These are phyloP conservation scores for Drosophila tanythrix DNA, from an alignment of 2,888 invertebrate species.

Conservation along the genomic window DNA sequence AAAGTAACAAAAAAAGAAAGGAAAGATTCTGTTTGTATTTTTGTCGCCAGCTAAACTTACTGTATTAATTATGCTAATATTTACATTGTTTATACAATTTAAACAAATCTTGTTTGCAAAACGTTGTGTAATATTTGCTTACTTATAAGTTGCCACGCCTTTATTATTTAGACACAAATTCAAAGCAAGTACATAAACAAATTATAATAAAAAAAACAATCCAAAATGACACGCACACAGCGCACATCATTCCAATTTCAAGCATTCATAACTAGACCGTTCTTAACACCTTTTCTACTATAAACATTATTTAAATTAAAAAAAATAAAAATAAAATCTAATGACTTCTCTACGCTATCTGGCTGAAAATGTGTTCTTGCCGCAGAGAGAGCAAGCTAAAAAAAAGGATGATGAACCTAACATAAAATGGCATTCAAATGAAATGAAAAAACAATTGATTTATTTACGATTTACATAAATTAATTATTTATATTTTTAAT, in stretches of 20 bases:
- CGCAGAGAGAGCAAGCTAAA: constrained; percentile 43
- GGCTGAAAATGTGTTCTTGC: constrained; percentile 58
- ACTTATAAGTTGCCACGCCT: constrained; percentile 71
- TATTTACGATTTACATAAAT: constrained; percentile 82
- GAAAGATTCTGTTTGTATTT: constrained; percentile 58
- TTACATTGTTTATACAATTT: constrained; percentile 73
- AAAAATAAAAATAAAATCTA: constrained; percentile 9
- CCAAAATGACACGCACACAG: constrained; percentile 46
- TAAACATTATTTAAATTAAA: constrained; percentile 33
- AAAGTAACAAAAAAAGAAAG: constrained; percentile 60
- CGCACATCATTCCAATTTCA: constrained; percentile 55
- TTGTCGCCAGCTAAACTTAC: constrained; percentile 77
- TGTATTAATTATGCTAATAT: constrained; percentile 79
- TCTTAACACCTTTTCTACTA: constrained; percentile 30
- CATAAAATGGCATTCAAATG: constrained; percentile 43
- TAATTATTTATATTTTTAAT: constrained; percentile 81
- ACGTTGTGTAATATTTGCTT: constrained; percentile 81
- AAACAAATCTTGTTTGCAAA: constrained; percentile 67
- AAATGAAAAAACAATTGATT: constrained; percentile 64
- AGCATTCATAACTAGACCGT: constrained; percentile 41
- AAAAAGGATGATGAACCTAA: constrained; percentile 32
- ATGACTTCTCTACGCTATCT: constrained; percentile 23
- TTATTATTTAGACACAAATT: constrained; percentile 45
- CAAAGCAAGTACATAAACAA: constrained; percentile 39
- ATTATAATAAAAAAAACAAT: constrained; percentile 24